These are phyloP conservation scores for Pterostichus madidus DNA, from an alignment of 2,888 invertebrate species.

Conservation along the genomic window DNA sequence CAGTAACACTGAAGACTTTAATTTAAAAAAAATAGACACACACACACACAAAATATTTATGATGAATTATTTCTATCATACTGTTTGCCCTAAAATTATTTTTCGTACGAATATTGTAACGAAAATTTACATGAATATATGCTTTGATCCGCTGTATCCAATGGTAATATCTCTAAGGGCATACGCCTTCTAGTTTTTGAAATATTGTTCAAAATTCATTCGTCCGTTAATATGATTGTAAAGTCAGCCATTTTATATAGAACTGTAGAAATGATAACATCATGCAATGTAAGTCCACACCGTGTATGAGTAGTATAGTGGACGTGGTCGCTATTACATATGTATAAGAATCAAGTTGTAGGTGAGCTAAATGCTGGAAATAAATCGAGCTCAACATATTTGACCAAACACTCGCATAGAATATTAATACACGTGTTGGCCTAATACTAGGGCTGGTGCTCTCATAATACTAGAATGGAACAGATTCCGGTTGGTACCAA, in stretches of 20 bases:
- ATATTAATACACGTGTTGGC: slow-evolving; percentile 10
- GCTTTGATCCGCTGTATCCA: too few relatives aligned
- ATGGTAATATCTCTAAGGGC: too few relatives aligned
- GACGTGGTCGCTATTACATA: slow-evolving; percentile 3
- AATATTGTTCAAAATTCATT: background rate
- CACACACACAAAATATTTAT: too few relatives aligned
- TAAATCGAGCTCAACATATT: slow-evolving; percentile 32
- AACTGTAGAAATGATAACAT: slow-evolving; percentile 10
- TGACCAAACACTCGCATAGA: background rate
- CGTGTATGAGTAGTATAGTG: slow-evolving; percentile 1
- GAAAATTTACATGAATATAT: too few relatives aligned
- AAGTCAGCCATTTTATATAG: background rate
- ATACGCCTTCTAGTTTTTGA: too few relatives aligned
- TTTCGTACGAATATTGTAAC: too few relatives aligned
- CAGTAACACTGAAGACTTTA: too few relatives aligned
- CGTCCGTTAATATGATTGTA: background rate
- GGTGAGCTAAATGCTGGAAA: slow-evolving; percentile 42
- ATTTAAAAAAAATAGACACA: too few relatives aligned
- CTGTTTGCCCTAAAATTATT: too few relatives aligned
- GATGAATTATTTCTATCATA: too few relatives aligned
- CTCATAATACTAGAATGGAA: too few relatives aligned
- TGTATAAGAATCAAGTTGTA: slow-evolving; percentile 19
- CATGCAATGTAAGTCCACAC: background rate
- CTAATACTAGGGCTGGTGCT: background rate
- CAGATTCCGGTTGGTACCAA: too few relatives aligned